Evolutionary conservation across 1,140 invertebrate genomes (phyloP).

Genomic region (Heliconius eleuchia): DNA sequence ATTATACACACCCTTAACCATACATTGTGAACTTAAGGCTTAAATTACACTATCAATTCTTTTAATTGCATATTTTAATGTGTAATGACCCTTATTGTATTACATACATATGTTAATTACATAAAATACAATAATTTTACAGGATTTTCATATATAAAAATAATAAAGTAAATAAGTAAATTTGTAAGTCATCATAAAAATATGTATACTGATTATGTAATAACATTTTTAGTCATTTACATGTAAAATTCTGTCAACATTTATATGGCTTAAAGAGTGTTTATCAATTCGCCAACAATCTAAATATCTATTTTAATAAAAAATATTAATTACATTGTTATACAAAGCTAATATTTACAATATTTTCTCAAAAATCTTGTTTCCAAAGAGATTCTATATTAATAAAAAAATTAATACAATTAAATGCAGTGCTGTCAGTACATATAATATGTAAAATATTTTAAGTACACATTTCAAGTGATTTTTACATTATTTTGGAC

Average conservation of each 20-base stretch:
- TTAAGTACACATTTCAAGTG: background rate
- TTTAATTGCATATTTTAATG: background rate
- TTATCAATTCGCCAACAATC: too few species aligned
- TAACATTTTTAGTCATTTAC: background rate
- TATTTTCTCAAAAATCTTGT: background rate
- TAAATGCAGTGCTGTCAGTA: background rate
- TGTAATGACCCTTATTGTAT: background rate
- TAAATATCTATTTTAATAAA: background rate
- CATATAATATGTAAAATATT: background rate
- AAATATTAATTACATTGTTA: background rate
- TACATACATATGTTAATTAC: background rate
- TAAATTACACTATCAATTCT: background rate
- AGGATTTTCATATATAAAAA: background rate
- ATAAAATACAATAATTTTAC: background rate
- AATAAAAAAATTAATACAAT: background rate
- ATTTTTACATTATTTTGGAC: conserved; percentile 18
- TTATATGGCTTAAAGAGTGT: background rate
- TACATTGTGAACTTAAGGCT: background rate
- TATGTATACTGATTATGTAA: background rate
- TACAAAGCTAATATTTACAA: conserved; percentile 5
- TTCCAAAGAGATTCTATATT: background rate
- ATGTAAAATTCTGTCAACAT: background rate
- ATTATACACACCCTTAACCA: conserved; percentile 1
- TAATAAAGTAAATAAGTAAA: background rate
- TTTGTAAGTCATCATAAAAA: background rate